A percentile compares a stretch with the other conserved stretches of the same genome.
These are phyloP conservation scores for Hirtodrosophila alboralis DNA, from an alignment of 2,888 invertebrate species.

Conservation along the genomic window DNA sequence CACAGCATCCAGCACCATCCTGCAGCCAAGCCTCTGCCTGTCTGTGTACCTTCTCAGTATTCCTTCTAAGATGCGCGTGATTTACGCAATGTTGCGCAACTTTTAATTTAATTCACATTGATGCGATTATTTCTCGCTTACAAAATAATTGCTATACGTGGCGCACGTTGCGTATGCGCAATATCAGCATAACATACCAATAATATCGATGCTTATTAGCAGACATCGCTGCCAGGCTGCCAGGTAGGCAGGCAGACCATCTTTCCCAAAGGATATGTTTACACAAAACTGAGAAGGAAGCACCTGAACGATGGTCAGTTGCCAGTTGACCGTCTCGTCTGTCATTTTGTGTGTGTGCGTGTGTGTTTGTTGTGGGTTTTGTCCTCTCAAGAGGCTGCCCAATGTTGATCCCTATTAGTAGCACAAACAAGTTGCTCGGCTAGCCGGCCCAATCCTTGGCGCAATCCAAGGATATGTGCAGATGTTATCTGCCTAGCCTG, in stretches of 20 bases:
- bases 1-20: background rate
- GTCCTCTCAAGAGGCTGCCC: constrained; percentile 71
- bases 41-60: background rate
- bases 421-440: constrained; percentile 69
- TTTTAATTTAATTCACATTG: constrained; percentile 74
- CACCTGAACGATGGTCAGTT: constrained; percentile 27
- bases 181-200: constrained; percentile 22
- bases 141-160: constrained; percentile 30
- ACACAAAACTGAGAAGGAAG: constrained; percentile 44
- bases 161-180: constrained; percentile 51
- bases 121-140: constrained; percentile 63
- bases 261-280: constrained; percentile 32
- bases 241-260: no score
- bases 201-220: constrained; percentile 57
- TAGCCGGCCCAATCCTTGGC: constrained; percentile 41
- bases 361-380: constrained; percentile 19
- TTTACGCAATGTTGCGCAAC: constrained; percentile 67
- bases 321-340: constrained; percentile 21
- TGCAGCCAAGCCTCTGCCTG: background rate
- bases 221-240: background rate
- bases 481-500: constrained; percentile 64
- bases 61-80: constrained; percentile 51
- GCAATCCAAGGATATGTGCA: constrained; percentile 70
- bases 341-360: constrained; percentile 15
- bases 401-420: constrained; percentile 77